Evolutionary conservation across 2,797 vertebrate species (phyloP), one percentile per base, ranked within the genome.

Genomic region (Anomalospiza imberbis): DNA sequence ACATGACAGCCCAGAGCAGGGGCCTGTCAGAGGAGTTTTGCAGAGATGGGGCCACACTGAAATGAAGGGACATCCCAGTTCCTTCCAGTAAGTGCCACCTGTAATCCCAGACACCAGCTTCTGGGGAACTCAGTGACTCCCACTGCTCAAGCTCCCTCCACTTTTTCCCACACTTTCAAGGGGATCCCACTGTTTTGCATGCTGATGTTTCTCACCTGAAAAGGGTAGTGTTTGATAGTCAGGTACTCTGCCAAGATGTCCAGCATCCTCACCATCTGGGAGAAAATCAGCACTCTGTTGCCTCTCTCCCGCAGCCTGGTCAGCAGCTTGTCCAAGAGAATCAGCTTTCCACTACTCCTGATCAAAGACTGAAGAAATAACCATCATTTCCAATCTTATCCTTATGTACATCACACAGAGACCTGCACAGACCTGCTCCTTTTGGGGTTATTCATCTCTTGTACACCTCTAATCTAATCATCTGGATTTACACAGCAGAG

Each of bases 261-360:
- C 98, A 99, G 96, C 99, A 99, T 99, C 95, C 99, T 98, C 97
- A 99, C 99, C 99, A 99, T 99, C 98, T 99, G 99, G 66, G 99
- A 99, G 97, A 99, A 99, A 96, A 99, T 99, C 29, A 99, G 98
- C 77, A 99, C 99, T 54, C 99, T 96, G 98, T 99, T 99, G 42
- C 99, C 99, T 88, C 99, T 97, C 77, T 99, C 99, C 17, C 98
- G 95, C 79, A 99, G 98, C 88, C 99, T 98, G 48, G 99, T 99
- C 96, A 99, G 97, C 91, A 99, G 98, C 91, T 99, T 99, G 96
- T 99, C 99, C 97, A 99, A 79, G 14, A 99, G 98, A 95, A 99
- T 99, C 94, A 99, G 98, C 97, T 99, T 99, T 66, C 99, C 99
- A 45, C 99, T 99, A 98, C 99, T 99, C 91, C 98, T 98, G 87